Percentiles rank a stretch among this genome's conserved stretches.
Evolutionary conservation across 2,113 vertebrate species (phyloP).

Genomic region (Sorex araneus): DNA sequence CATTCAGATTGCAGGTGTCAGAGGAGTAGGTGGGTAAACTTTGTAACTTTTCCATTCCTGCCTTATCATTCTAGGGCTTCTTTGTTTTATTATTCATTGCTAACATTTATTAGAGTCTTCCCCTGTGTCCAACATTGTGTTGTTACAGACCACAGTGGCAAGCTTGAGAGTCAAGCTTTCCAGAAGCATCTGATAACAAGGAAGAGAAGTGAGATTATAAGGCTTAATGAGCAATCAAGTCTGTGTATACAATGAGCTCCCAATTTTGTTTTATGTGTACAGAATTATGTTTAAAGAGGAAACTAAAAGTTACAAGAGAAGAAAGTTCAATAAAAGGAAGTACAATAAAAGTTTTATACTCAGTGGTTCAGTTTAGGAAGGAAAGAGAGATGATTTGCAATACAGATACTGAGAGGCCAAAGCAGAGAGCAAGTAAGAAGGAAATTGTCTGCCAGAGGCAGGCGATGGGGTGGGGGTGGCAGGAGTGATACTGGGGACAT

Average conservation of each 20-base stretch:
- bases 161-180: slow-evolving; percentile 24
- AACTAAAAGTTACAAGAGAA: background rate
- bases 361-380: no score
- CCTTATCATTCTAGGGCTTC: background rate
- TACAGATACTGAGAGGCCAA: no score
- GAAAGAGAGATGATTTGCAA: no score
- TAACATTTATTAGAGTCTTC: slow-evolving; percentile 16
- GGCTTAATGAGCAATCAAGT: slow-evolving; percentile 14
- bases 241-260: background rate
- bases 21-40: background rate
- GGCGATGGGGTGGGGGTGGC: no score
- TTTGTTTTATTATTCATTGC: background rate
- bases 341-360: background rate
- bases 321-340: background rate
- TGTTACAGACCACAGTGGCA: background rate
- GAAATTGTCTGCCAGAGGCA: no score
- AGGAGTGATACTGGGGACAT: no score
- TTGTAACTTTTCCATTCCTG: background rate
- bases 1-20: background rate
- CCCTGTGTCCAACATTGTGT: background rate
- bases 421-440: no score
- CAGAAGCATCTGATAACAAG: slow-evolving; percentile 10
- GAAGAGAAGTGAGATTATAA: background rate
- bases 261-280: slow-evolving; percentile 22
- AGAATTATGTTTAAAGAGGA: slow-evolving; percentile 43